phyloP scores from a whole-genome alignment of 2,113 vertebrate genomes.

The Taurulus bubalis region DNA sequence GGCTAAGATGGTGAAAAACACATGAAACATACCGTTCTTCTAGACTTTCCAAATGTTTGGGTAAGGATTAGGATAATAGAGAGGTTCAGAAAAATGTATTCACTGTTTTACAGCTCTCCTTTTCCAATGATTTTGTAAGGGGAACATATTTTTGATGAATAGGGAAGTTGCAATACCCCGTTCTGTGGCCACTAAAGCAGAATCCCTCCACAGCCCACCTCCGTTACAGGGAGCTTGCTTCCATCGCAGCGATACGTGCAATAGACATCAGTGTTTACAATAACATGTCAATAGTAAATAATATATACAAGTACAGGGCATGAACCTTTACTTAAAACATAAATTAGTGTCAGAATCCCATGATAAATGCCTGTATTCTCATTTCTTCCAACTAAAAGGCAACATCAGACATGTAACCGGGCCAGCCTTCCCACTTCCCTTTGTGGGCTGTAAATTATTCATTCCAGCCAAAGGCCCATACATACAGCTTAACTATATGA shows the following conservation, averaged over 20 bases:
- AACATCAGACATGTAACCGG: slow-evolving; percentile 45
- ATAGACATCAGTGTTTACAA: not conserved
- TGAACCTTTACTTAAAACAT: not conserved
- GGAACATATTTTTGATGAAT: not conserved
- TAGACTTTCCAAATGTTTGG: not conserved
- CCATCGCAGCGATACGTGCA: not conserved
- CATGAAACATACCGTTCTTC: not conserved
- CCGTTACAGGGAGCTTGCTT: not conserved
- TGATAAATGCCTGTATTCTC: not conserved
- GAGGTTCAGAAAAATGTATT: not conserved
- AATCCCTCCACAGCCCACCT: not conserved
- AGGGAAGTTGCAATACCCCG: not conserved
- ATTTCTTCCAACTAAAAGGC: slow-evolving; percentile 5
- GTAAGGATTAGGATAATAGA: not conserved
- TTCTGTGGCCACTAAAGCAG: too few species aligned
- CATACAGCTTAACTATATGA: slow-evolving; percentile 82
- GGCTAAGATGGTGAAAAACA: not conserved
- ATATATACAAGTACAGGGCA: not conserved
- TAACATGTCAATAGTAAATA: not conserved
- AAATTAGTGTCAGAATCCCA: not conserved
- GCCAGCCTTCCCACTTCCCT: slow-evolving; percentile 44
- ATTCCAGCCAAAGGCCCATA: slow-evolving; percentile 68
- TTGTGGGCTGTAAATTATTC: slow-evolving; percentile 78
- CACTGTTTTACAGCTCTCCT: not conserved
- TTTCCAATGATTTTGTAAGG: not conserved